phyloP scores from a whole-genome alignment of 2,888 invertebrate genomes.

The Prostheceraeus crozeri region DNA sequence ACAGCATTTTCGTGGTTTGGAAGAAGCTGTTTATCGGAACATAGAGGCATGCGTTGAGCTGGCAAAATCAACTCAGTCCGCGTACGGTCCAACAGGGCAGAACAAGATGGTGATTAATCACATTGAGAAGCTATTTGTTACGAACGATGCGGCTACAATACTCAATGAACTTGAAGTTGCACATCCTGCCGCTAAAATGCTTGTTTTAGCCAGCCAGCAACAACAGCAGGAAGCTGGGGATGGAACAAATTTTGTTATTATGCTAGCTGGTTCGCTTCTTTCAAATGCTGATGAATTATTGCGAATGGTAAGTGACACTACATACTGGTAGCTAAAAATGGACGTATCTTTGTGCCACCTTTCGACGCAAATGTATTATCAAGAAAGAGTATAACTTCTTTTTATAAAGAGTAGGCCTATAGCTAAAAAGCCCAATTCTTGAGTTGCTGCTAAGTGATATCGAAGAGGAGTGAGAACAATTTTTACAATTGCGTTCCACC shows the following conservation, averaged over 20 bases:
- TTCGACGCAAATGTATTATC: background rate
- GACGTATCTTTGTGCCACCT: background rate
- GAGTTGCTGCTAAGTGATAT: no score
- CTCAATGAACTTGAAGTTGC: constrained; percentile 87
- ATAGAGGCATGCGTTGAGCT: constrained; percentile 92
- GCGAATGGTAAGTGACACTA: constrained; percentile 63
- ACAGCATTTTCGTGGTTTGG: constrained; percentile 76
- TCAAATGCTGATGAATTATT: constrained; percentile 84
- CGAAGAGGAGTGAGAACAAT: no score
- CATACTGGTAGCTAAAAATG: no score
- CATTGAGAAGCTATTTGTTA: constrained; percentile 93
- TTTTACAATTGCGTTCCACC: no score
- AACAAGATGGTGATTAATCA: constrained; percentile 99
- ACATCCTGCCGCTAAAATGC: constrained; percentile 92
- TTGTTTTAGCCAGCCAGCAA: constrained; percentile 92
- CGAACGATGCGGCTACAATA: constrained; percentile 97
- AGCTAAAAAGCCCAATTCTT: background rate
- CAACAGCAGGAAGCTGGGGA: constrained; percentile 97
- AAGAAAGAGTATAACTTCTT: no score
- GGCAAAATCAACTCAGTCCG: constrained; percentile 80
- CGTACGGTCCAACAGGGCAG: constrained; percentile 75
- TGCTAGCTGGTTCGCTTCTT: constrained; percentile 81
- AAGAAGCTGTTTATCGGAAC: constrained; percentile 89
- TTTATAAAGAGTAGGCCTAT: no score
- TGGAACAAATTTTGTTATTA: constrained; percentile 94